These are phyloP conservation scores for Pelosia muscerda DNA, from an alignment of 2,888 invertebrate genomes.

Conservation along the genomic window DNA sequence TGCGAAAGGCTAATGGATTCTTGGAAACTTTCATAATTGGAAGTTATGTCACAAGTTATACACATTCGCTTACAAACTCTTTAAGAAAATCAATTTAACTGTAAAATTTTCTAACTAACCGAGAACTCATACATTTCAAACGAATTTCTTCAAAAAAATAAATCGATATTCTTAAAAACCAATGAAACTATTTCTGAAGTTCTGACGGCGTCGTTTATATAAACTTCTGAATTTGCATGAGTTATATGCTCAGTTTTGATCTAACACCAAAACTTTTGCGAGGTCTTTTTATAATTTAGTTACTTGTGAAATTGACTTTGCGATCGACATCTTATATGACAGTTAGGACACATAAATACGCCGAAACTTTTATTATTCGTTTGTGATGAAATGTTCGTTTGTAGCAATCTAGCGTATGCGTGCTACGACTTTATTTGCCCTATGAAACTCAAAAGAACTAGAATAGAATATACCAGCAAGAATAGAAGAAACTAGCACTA, in stretches of 20 bases:
- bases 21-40: neutral
- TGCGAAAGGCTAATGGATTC: too few species aligned
- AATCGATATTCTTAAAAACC: conserved; percentile 47
- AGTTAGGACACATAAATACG: conserved; percentile 37
- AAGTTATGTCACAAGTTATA: neutral
- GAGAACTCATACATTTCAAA: conserved; percentile 35
- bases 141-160: conserved; percentile 39
- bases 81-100: neutral
- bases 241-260: conserved; percentile 65
- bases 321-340: conserved; percentile 44
- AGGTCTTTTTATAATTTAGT: conserved; percentile 56
- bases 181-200: conserved; percentile 54
- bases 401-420: conserved; percentile 23
- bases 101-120: conserved; percentile 7
- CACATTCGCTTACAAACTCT: neutral
- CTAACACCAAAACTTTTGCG: conserved; percentile 57
- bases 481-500: conserved; percentile 1
- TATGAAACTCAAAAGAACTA: neutral
- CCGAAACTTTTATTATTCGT: conserved; percentile 33
- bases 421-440: conserved; percentile 7
- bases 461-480: too few species aligned
- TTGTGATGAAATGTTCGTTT: conserved; percentile 28
- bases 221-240: conserved; percentile 68
- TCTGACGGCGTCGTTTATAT: conserved; percentile 57
- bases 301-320: conserved; percentile 52